phyloP scores from a whole-genome alignment of 2,113 vertebrate species.

The Gasterosteus aculeatus region DNA sequence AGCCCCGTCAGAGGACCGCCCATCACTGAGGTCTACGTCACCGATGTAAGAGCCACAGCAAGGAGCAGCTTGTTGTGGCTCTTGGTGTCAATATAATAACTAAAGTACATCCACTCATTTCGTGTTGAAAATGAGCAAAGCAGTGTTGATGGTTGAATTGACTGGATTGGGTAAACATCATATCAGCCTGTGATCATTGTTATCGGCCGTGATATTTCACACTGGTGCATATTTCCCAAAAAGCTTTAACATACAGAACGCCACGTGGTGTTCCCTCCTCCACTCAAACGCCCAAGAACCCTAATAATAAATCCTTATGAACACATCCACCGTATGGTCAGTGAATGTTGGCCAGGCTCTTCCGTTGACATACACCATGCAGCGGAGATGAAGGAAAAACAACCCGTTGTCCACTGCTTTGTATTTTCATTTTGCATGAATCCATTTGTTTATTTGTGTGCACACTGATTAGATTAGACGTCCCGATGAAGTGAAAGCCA shows the following conservation, averaged over 20 bases:
- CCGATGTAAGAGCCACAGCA: constrained; percentile 84
- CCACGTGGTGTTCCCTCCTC: no score
- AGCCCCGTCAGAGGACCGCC: constrained; percentile 93
- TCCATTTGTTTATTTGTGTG: background rate
- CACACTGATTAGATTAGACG: background rate
- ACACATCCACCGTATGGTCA: no score
- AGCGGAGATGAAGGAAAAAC: background rate
- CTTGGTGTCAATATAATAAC: no score
- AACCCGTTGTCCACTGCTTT: background rate
- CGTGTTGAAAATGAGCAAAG: no score
- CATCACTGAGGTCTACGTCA: constrained; percentile 94
- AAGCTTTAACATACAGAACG: background rate
- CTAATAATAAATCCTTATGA: no score
- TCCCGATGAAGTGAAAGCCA: background rate
- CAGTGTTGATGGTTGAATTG: no score
- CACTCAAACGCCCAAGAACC: no score
- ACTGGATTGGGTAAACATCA: no score
- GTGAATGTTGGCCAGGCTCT: no score
- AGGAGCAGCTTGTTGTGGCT: no score
- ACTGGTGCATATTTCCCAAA: background rate
- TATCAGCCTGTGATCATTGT: background rate
- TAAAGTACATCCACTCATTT: no score
- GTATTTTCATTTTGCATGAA: background rate
- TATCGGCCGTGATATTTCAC: background rate
- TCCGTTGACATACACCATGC: no score